phyloP scores from a whole-genome alignment of 2,888 invertebrate species.

The Aphodius sticticus region DNA sequence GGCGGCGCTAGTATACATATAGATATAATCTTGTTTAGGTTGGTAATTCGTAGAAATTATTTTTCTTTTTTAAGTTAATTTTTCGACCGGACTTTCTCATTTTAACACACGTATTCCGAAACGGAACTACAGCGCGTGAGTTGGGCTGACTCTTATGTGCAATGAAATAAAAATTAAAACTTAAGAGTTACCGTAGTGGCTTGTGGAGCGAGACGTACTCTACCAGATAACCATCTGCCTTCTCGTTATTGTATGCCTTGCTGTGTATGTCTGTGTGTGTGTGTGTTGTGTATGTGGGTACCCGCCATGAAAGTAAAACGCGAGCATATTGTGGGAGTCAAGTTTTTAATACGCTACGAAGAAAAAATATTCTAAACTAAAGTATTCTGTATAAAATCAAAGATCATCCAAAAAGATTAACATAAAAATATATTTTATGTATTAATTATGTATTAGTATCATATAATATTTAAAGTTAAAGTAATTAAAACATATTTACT shows the following conservation, averaged over 20 bases:
- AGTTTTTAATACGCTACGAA: neutral
- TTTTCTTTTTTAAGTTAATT: neutral
- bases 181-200: neutral
- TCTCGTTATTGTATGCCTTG: neutral
- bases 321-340: neutral
- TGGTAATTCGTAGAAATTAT: neutral
- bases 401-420: too few relatives aligned
- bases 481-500: too few relatives aligned
- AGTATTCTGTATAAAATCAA: too few relatives aligned
- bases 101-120: neutral
- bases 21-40: too few relatives aligned
- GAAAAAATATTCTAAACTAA: neutral
- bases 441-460: too few relatives aligned
- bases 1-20: too few relatives aligned
- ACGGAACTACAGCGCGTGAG: neutral
- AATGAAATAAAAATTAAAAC: constrained; percentile 4
- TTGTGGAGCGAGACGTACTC: neutral
- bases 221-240: neutral
- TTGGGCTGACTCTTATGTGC: neutral
- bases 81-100: neutral
- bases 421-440: too few relatives aligned
- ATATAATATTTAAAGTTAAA: too few relatives aligned
- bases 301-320: neutral
- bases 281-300: neutral
- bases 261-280: neutral